Conservation (phyloP, 1,140 invertebrate genomes). For the Drosophila carrolli region DNA sequence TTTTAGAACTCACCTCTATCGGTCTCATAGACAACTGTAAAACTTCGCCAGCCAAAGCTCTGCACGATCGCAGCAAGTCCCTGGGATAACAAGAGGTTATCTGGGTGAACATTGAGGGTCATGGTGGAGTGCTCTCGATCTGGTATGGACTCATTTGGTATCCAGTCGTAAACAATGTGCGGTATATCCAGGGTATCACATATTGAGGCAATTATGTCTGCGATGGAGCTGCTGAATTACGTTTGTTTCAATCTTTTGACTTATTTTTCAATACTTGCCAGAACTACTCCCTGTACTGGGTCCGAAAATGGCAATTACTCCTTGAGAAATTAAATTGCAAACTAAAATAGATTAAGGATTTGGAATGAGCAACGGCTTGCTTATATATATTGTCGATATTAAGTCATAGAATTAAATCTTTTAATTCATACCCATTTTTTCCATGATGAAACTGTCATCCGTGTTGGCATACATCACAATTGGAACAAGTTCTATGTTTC, state of each 20-base stretch:
- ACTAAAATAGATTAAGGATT: conserved; percentile 71
- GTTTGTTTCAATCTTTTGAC: too few species aligned
- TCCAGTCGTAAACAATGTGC: conserved; percentile 89
- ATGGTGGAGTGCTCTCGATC: conserved; percentile 85
- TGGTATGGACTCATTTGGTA: conserved; percentile 87
- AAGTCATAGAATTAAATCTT: background rate
- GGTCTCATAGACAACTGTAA: conserved; percentile 93
- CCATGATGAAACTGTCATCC: conserved; percentile 85
- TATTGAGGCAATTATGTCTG: conserved; percentile 89
- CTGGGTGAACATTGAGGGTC: conserved; percentile 91
- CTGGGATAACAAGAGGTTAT: conserved; percentile 89
- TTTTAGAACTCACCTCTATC: conserved; percentile 86
- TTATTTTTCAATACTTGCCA: conserved; percentile 72
- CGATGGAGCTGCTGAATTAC: conserved; percentile 17
- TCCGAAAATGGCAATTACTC: conserved; percentile 92
- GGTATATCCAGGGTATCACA: conserved; percentile 90
- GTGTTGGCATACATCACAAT: conserved; percentile 77
- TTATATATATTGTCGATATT: too few species aligned
- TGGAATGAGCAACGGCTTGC: too few species aligned
- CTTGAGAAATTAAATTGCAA: conserved; percentile 87
- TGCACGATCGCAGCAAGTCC: conserved; percentile 90
- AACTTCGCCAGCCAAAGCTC: conserved; percentile 91
- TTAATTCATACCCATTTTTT: conserved; percentile 79
- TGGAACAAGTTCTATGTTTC: conserved; percentile 79
- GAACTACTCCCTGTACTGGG: conserved; percentile 88